Percentiles rank a stretch among this genome's conserved stretches.
These are phyloP conservation scores for Diabrotica virgifera DNA, from an alignment of 1,140 invertebrate species.

Conservation along the genomic window DNA sequence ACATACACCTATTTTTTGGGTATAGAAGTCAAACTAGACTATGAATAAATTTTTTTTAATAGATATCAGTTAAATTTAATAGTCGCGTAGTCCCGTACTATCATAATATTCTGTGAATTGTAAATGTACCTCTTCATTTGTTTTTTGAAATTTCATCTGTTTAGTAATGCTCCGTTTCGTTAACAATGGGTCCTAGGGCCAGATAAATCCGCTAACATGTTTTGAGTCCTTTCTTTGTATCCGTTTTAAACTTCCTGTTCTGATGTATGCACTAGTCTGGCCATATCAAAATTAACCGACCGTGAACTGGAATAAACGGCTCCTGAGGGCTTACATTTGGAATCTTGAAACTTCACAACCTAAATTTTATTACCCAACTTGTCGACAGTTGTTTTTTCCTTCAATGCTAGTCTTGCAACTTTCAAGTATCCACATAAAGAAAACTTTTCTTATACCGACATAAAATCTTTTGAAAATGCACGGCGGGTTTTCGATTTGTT, in stretches of 20 bases:
- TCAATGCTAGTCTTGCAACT: not conserved
- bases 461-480: constrained; percentile 3
- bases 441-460: not conserved
- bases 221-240: constrained; percentile 3
- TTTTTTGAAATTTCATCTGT: no score
- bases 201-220: not conserved
- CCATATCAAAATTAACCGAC: not conserved
- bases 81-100: no score
- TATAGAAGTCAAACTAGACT: no score
- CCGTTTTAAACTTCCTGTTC: not conserved
- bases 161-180: no score
- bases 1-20: no score
- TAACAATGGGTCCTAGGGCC: no score
- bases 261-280: not conserved
- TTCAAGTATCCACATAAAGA: constrained; percentile 2
- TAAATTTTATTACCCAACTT: constrained; percentile 3
- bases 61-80: no score
- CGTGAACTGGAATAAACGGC: not conserved
- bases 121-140: no score
- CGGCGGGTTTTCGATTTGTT: not conserved
- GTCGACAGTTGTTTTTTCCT: constrained; percentile 1
- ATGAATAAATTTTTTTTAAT: no score
- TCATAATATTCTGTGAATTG: no score
- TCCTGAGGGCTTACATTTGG: constrained; percentile 1
- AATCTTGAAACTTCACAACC: constrained; percentile 2